Percentiles rank a stretch among this genome's conserved stretches.
Evolutionary conservation across 1,140 invertebrate species (phyloP).

Genomic region (Batillaria attramentaria): DNA sequence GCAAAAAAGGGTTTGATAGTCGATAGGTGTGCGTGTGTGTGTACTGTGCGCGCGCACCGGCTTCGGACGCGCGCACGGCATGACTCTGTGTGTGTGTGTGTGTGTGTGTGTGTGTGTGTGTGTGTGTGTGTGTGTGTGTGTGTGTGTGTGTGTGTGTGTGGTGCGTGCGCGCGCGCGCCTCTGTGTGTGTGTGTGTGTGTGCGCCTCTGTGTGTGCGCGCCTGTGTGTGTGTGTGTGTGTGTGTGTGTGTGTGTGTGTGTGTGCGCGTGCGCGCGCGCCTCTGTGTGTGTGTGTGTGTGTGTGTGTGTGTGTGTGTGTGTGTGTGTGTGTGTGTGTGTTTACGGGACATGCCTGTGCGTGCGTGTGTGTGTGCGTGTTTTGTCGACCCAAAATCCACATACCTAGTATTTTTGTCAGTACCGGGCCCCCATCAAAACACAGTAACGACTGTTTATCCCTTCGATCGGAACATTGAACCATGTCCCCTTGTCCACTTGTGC

Average conservation of each 20-base stretch:
- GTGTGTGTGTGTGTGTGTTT: neutral
- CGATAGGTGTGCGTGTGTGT: no score
- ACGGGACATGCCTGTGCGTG: no score
- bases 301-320: conserved; percentile 8
- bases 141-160: conserved; percentile 12
- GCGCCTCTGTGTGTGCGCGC: neutral
- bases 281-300: conserved; percentile 11
- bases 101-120: conserved; percentile 11
- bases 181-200: neutral
- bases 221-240: conserved; percentile 8
- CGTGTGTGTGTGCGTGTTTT: conserved; percentile 4
- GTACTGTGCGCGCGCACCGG: no score
- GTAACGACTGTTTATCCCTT: no score
- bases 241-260: conserved; percentile 6
- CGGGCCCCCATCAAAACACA: no score
- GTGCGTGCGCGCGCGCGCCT: neutral
- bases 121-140: neutral
- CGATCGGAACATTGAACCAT: no score
- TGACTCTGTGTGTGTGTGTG: conserved; percentile 5
- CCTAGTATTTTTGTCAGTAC: no score
- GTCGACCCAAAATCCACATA: no score
- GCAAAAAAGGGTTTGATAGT: no score
- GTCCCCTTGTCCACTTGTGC: neutral
- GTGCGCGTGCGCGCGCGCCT: neutral
- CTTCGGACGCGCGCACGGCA: no score